Conservation (phyloP, 2,888 invertebrate species). For the Eupeodes luniger region DNA sequence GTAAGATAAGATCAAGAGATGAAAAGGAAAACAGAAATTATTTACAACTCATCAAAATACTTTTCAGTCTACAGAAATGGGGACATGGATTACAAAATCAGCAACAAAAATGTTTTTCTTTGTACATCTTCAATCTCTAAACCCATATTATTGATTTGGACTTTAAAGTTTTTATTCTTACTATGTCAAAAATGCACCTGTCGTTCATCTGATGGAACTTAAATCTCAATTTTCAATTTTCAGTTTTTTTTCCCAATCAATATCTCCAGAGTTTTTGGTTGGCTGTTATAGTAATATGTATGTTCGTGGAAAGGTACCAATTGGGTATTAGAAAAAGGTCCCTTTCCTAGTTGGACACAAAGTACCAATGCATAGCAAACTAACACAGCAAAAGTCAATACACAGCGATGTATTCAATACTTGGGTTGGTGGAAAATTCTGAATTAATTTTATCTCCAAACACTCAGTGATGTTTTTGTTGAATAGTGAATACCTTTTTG, state of each 20-base stretch:
- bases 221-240: background rate
- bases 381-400: slow-evolving; percentile 12
- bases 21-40: too few species aligned
- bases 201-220: slow-evolving; percentile 1
- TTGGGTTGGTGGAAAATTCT: slow-evolving; percentile 57
- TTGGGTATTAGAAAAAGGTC: slow-evolving; percentile 17
- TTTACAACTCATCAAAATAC: too few species aligned
- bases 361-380: background rate
- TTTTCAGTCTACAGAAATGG: too few species aligned
- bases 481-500: slow-evolving; percentile 34
- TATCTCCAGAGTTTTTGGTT: slow-evolving; percentile 9
- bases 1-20: too few species aligned
- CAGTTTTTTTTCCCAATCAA: background rate
- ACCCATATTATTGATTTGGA: background rate
- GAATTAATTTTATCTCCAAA: slow-evolving; percentile 29
- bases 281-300: background rate
- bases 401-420: background rate
- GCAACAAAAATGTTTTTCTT: too few species aligned
- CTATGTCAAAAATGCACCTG: slow-evolving; percentile 9
- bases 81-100: too few species aligned
- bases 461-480: slow-evolving; percentile 18
- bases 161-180: background rate
- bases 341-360: background rate
- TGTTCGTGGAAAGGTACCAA: background rate
- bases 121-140: background rate